These are phyloP conservation scores for Pungitius pungitius DNA, from an alignment of 2,113 vertebrate genomes.

Conservation along the genomic window DNA sequence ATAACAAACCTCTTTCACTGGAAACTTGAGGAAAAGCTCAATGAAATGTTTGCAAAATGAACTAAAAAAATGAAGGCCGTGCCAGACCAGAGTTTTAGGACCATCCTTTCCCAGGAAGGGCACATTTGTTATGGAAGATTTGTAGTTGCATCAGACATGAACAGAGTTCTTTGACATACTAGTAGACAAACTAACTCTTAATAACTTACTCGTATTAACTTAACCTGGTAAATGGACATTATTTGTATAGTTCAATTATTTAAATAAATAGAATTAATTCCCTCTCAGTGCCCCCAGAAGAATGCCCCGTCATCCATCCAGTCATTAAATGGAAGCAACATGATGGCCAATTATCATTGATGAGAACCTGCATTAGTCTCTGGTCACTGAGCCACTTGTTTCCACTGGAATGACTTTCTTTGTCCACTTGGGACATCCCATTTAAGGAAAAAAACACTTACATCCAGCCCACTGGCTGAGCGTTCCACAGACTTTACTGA, in stretches of 20 bases:
- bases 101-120: too few relatives aligned
- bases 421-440: conserved; percentile 25
- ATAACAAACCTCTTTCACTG: not conserved
- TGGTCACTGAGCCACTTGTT: conserved; percentile 44
- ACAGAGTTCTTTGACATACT: not conserved
- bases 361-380: conserved; percentile 48
- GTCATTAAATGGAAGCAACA: conserved; percentile 38
- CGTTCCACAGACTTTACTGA: conserved; percentile 6
- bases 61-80: not conserved
- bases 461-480: conserved; percentile 15
- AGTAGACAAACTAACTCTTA: not conserved
- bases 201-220: not conserved
- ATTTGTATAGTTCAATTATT: conserved; percentile 2
- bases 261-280: conserved; percentile 12
- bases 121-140: not conserved
- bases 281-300: conserved; percentile 28
- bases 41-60: conserved; percentile 21
- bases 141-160: not conserved
- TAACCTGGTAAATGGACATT: not conserved
- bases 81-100: not conserved
- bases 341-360: conserved; percentile 48
- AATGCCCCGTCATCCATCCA: conserved; percentile 28
- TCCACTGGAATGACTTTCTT: conserved; percentile 33
- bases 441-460: conserved; percentile 35
- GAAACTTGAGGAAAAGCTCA: not conserved